Percentiles rank a stretch among this genome's conserved stretches.
Evolutionary conservation across 2,888 invertebrate genomes (phyloP).

Genomic region (Netelia inedita): DNA sequence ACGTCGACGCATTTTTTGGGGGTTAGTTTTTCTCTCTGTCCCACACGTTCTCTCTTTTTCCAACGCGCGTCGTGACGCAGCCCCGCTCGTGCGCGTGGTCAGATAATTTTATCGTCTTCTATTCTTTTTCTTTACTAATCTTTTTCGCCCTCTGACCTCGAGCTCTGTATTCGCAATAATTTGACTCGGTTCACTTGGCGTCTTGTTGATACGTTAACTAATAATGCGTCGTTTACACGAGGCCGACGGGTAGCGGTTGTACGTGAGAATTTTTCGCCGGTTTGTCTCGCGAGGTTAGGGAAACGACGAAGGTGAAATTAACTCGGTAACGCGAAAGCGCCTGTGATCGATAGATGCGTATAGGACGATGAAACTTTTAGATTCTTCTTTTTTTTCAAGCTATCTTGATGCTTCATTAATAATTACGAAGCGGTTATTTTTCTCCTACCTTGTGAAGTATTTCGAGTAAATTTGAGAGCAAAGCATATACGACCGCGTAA

Average conservation of each 20-base stretch:
- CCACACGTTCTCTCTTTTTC: slow-evolving; percentile 20
- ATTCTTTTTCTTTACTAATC: not conserved
- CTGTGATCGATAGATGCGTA: not conserved
- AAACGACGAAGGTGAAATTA: not conserved
- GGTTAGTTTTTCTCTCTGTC: slow-evolving; percentile 76
- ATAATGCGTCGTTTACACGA: not conserved
- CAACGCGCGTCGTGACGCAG: slow-evolving; percentile 62
- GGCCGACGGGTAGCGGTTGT: not conserved
- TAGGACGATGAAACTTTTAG: not conserved
- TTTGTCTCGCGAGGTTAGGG: slow-evolving; percentile 47
- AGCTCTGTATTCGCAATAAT: slow-evolving; percentile 1
- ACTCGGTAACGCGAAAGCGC: not conserved
- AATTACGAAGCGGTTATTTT: not conserved
- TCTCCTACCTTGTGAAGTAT: too few species aligned
- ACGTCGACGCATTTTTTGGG: slow-evolving; percentile 68
- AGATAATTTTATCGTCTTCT: not conserved
- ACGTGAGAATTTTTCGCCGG: slow-evolving; percentile 23
- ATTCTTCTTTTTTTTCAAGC: not conserved
- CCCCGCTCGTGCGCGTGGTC: slow-evolving; percentile 59
- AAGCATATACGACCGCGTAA: slow-evolving; percentile 23
- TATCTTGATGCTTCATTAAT: not conserved
- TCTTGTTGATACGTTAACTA: not conserved
- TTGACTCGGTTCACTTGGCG: not conserved
- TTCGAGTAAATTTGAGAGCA: too few species aligned
- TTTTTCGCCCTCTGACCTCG: not conserved